These are phyloP conservation scores for Archips crataeganus DNA, from an alignment of 2,888 invertebrate genomes.

Conservation along the genomic window DNA sequence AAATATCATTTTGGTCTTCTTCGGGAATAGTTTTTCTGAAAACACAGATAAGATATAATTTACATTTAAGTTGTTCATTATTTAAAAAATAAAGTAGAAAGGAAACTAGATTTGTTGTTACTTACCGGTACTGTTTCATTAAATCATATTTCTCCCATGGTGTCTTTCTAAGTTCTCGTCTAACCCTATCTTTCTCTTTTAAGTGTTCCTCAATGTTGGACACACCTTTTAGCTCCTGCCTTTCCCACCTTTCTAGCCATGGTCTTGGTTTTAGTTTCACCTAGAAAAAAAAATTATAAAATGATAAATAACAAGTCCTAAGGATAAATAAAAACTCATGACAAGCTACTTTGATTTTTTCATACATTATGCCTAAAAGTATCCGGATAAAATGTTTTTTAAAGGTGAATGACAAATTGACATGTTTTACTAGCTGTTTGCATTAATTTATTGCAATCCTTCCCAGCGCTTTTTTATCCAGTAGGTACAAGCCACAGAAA, in stretches of 20 bases:
- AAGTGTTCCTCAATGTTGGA: slow-evolving; percentile 86
- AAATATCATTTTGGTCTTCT: slow-evolving; percentile 95
- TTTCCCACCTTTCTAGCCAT: slow-evolving; percentile 97
- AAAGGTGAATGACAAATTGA: not conserved
- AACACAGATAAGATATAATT: slow-evolving; percentile 27
- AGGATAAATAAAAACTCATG: too few species aligned
- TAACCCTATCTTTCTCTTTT: slow-evolving; percentile 79
- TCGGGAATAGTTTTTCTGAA: slow-evolving; percentile 92
- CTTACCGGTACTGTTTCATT: slow-evolving; percentile 96
- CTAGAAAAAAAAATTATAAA: slow-evolving; percentile 59
- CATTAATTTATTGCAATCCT: too few species aligned
- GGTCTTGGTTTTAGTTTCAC: slow-evolving; percentile 92
- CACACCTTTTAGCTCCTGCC: slow-evolving; percentile 91
- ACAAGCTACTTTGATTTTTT: too few species aligned
- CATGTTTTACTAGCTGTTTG: not conserved
- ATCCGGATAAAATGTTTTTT: too few species aligned
- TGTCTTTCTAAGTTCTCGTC: slow-evolving; percentile 86
- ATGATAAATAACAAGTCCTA: too few species aligned
- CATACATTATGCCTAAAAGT: too few species aligned
- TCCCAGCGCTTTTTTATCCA: too few species aligned
- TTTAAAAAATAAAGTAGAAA: too few species aligned
- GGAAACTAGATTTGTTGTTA: not conserved
- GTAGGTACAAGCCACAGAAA: too few species aligned
- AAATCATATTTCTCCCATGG: slow-evolving; percentile 97
- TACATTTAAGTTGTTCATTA: not conserved